Evolutionary conservation across 2,113 vertebrate genomes (phyloP).

Genomic region (Eidolon helvum): DNA sequence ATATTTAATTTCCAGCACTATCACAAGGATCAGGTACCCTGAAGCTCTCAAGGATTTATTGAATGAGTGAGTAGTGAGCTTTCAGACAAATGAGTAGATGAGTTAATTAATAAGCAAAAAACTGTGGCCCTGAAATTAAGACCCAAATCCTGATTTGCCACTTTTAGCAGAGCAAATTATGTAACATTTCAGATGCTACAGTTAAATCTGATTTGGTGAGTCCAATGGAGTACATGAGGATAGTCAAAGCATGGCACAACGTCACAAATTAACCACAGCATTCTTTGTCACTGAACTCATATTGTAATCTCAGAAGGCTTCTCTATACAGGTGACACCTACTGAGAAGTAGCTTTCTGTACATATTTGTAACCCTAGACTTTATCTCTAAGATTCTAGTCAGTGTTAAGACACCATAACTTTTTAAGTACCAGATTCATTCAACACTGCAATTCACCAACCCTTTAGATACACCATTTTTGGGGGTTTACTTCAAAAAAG

Average conservation of each 20-base stretch:
- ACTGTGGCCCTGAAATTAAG: not conserved
- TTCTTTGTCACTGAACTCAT: not conserved
- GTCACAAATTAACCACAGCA: not conserved
- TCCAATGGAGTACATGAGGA: not conserved
- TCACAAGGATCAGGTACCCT: not conserved
- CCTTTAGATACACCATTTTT: not conserved
- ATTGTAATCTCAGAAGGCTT: not conserved
- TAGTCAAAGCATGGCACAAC: not conserved
- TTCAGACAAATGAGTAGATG: not conserved
- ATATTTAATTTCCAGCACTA: not conserved
- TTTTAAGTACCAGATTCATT: not conserved
- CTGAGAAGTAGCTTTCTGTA: not conserved
- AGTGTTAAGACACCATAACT: not conserved
- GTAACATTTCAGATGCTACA: not conserved
- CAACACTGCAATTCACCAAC: not conserved
- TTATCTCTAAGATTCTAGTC: not conserved
- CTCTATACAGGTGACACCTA: not conserved
- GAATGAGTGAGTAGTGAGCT: not conserved
- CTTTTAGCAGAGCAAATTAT: not conserved
- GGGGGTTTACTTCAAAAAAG: not conserved
- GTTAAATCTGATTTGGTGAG: not conserved
- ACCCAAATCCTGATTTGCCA: not conserved
- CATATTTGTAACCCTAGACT: not conserved
- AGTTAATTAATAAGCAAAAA: not conserved
- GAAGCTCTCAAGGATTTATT: not conserved